Evolutionary conservation across 2,113 vertebrate species (phyloP), one percentile per base, ranked within the genome.

Genomic region (Istiophorus platypterus): DNA sequence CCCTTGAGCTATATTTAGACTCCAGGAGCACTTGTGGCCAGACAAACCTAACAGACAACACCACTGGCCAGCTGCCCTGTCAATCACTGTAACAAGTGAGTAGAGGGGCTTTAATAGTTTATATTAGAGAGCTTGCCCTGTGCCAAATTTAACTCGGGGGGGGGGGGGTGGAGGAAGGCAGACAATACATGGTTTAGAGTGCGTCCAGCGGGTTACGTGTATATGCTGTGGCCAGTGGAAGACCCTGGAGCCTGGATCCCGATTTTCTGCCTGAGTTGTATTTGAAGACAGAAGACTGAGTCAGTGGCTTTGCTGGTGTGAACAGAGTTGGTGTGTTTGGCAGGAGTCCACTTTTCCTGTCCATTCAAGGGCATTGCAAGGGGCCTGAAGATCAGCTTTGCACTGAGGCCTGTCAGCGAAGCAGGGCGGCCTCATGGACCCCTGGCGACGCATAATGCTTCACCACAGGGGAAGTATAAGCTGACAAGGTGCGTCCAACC

Each of bases 331-430:
- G n/a, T 70, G 72, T 47, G 69, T 26, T 34, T 20, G 37, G 68
- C 29, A 63, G 51, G 52, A 82, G 71, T 80, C 78, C 61, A 54
- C 78, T 89, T 92, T 93, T 90, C 86, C 85, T 89, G 47, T 80
- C 92, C 90, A 90, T 93, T 95, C 92, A 95, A 94, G 94, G 93
- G 80, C 92, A 92, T 87, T 69, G 67, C 79, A 68, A 45, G 58
- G 81, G 81, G 80, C 72, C 74, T 12, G 59, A 72, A 79, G 76
- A 78, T 65, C 87, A 76, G 82, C 41, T 57, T 27, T 17, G 41
- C 49, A 31, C 79, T 24, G 75, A 88, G 81, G 86, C 87, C 89
- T 74, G 84, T 74, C 82, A 63, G 73, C 27, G 12, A 51, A 71
- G 81, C 57, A 54, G 69, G 64, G 62, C 76, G 15, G 79, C 88